Evolutionary conservation across 2,888 invertebrate genomes (phyloP).

Genomic region (Mamestra brassicae): DNA sequence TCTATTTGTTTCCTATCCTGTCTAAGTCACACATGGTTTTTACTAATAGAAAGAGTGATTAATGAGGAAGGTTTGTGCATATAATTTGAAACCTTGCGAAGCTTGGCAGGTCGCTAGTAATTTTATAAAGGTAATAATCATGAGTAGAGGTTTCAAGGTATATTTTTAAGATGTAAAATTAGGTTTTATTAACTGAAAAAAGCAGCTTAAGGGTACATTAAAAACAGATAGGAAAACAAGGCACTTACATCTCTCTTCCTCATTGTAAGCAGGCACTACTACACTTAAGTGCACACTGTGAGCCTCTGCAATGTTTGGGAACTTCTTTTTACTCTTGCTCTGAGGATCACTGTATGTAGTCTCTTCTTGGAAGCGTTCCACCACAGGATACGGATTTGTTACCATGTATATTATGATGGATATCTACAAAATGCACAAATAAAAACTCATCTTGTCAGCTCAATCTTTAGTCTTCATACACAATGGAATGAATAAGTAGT

Average conservation of each 20-base stretch:
- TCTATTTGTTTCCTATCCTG: neutral
- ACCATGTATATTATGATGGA: constrained; percentile 91
- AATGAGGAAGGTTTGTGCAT: neutral
- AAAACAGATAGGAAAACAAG: neutral
- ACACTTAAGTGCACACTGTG: constrained; percentile 95
- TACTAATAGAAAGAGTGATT: too few relatives aligned
- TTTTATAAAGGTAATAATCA: neutral
- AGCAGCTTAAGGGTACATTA: too few relatives aligned
- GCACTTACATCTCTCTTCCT: constrained; percentile 96
- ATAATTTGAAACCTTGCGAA: neutral
- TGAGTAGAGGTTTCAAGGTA: neutral
- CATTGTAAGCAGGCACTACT: constrained; percentile 99
- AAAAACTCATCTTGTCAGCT: neutral
- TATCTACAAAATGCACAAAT: constrained; percentile 87
- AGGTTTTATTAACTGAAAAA: neutral
- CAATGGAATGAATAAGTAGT: neutral
- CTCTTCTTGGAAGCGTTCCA: constrained; percentile 94
- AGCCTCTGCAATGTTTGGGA: constrained; percentile 94
- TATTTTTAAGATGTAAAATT: neutral
- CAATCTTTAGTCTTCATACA: constrained; percentile 5
- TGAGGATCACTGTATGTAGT: constrained; percentile 93
- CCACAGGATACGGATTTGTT: constrained; percentile 92
- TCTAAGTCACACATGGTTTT: neutral
- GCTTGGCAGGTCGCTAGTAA: neutral
- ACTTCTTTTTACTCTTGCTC: constrained; percentile 84